Base-by-base conservation (phyloP, 2,888 invertebrate species). In the Pristionchus japonicus region DNA sequence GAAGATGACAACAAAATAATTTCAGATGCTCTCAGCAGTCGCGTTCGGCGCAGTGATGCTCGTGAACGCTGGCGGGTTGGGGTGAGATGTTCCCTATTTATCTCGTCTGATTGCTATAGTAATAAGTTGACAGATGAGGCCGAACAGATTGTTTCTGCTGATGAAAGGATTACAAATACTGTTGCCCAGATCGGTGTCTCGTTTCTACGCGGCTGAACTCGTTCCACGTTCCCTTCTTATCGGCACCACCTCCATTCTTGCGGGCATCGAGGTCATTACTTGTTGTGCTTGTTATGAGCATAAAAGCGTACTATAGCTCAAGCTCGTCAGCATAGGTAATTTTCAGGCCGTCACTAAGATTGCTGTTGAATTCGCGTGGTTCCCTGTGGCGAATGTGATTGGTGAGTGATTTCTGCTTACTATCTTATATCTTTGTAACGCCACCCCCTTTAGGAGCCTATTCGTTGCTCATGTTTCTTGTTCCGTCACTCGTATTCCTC, bases 21-120 rank as follows among this genome's bases (percentile, higher is more conserved):
- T 90, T 47, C 67, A 91, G 89, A 80, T 90, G 49, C 89, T 89
- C 70, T 90, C 90, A 6, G 88, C 90, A 52, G 61, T 89, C 52
- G 88, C 90, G 1, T 43, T 92, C n/a, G 70, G 89, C n/a, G 37
- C 89, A 40, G 88, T 92, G 23, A 89, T 92, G 34, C 89, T 92
- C 27, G 74, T 92, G 70, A 90, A 89, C 80, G 90, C 92, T 0
- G 90, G 89, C 43, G 92, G 92, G 67, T 89, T 92, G 49, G 92
- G 92, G 70, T 34, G 70, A 70, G 70, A 13, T 0, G 0, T 34
- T 67, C n/a, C n/a, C 49, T 1, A 49, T 49, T 47, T 47, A 13
- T 13, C n/a, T n/a, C n/a, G n/a, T n/a, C n/a, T n/a, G n/a, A n/a
- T n/a, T n/a, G n/a, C n/a, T n/a, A n/a, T n/a, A n/a, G n/a, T n/a